phyloP scores from a whole-genome alignment of 2,888 invertebrate species.

The Cinara cedri region DNA sequence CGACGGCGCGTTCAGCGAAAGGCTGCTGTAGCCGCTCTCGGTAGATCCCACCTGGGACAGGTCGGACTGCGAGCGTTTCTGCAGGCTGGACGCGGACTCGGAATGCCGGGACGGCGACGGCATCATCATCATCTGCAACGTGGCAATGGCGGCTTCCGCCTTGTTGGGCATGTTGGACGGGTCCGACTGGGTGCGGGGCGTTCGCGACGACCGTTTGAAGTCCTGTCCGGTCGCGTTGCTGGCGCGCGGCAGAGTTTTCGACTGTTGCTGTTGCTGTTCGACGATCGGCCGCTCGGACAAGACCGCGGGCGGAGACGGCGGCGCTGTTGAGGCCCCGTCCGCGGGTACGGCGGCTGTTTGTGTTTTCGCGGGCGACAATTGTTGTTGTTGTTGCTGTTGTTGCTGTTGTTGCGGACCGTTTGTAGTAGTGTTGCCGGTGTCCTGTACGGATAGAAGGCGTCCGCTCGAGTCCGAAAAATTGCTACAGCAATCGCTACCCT shows the following conservation, averaged over 20 bases:
- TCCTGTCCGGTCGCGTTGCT: constrained; percentile 62
- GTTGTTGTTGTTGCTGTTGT: constrained; percentile 22
- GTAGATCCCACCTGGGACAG: constrained; percentile 59
- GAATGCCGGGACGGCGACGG: constrained; percentile 31
- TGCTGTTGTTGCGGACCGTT: constrained; percentile 37
- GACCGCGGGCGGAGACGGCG: constrained; percentile 61
- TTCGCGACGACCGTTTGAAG: constrained; percentile 57
- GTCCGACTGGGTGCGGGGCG: constrained; percentile 61
- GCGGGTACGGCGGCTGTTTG: constrained; percentile 6
- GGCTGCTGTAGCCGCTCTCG: constrained; percentile 59
- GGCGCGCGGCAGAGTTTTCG: constrained; percentile 59
- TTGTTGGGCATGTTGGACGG: constrained; percentile 59
- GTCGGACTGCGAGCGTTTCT: constrained; percentile 58
- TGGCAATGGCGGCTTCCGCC: constrained; percentile 54
- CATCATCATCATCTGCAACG: constrained; percentile 40
- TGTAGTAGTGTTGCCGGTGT: constrained; percentile 15
- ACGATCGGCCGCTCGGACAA: constrained; percentile 24
- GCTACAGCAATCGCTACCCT: constrained; percentile 1
- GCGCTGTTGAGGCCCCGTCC: constrained; percentile 60
- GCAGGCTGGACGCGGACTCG: constrained; percentile 43
- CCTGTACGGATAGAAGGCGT: constrained; percentile 16
- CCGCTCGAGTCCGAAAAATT: constrained; percentile 15
- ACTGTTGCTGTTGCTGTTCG: constrained; percentile 22
- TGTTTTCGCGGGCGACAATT: constrained; percentile 16
- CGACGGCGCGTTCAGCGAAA: constrained; percentile 57